Percentiles rank a stretch among this genome's conserved stretches.
phyloP scores from a whole-genome alignment of 2,797 vertebrate genomes.

The Cryptoprocta ferox region DNA sequence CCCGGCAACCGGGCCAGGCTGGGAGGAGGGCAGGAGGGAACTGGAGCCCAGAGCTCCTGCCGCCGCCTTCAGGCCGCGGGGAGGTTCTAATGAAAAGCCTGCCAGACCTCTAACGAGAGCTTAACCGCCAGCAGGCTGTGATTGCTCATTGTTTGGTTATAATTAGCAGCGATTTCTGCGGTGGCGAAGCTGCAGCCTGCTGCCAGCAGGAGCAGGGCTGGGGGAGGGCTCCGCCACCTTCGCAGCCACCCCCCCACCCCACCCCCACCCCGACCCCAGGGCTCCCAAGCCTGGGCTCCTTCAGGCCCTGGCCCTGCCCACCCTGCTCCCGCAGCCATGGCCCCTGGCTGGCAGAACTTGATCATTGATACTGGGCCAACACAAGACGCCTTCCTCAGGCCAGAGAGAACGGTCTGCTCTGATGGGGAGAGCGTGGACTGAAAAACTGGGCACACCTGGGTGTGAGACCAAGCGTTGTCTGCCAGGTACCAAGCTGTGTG shows the following conservation, averaged over 20 bases:
- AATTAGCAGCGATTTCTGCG: constrained; percentile 69
- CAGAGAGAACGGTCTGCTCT: not conserved
- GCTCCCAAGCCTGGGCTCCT: not conserved
- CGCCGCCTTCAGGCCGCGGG: not conserved
- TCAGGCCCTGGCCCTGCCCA: not conserved
- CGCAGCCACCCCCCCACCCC: not conserved
- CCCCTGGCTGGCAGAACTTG: not conserved
- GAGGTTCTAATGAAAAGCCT: constrained; percentile 56
- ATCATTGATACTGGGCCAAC: not conserved
- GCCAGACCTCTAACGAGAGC: constrained; percentile 64
- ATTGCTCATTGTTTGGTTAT: constrained; percentile 74
- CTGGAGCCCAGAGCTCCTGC: not conserved
- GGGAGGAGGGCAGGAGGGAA: not conserved
- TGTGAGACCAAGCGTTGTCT: not conserved
- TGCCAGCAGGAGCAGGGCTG: constrained; percentile 12
- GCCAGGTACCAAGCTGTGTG: not conserved
- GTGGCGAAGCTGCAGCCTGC: constrained; percentile 60
- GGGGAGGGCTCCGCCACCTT: constrained; percentile 62
- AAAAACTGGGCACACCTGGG: not conserved
- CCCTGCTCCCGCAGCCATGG: not conserved
- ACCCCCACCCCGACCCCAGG: not conserved
- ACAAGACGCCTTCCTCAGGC: not conserved
- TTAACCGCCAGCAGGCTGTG: constrained; percentile 49
- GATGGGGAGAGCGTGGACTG: not conserved
- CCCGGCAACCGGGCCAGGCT: not conserved